Evolutionary conservation across 2,888 invertebrate species (phyloP).

Genomic region (Diogma glabrata): DNA sequence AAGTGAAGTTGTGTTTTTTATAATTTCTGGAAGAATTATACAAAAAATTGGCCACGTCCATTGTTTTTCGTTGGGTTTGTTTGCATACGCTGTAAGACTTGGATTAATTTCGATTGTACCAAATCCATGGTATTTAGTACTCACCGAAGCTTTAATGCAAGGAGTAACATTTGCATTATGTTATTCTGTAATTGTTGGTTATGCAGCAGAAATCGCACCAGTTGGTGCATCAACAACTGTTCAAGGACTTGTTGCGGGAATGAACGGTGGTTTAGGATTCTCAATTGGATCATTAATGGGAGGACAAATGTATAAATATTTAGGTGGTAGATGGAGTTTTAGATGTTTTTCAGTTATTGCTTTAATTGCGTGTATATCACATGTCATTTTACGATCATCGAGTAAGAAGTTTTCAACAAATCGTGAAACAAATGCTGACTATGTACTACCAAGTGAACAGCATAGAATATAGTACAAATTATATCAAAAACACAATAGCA

Average conservation of each 20-base stretch:
- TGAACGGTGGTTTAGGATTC: constrained; percentile 76
- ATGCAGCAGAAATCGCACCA: constrained; percentile 53
- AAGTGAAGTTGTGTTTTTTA: constrained; percentile 68
- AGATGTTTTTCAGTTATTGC: constrained; percentile 23
- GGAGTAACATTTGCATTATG: constrained; percentile 79
- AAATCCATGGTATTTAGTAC: constrained; percentile 72
- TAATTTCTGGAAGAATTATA: constrained; percentile 61
- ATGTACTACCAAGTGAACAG: constrained; percentile 16
- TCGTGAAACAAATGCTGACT: constrained; percentile 7
- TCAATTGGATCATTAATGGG: constrained; percentile 64
- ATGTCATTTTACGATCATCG: constrained; percentile 31
- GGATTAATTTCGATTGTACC: constrained; percentile 62
- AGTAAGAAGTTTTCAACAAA: constrained; percentile 25
- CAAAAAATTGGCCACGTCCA: constrained; percentile 65
- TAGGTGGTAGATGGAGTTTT: constrained; percentile 48
- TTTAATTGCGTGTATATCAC: constrained; percentile 31
- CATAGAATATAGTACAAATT: too few relatives aligned
- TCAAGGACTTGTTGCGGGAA: constrained; percentile 76
- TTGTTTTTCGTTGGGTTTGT: constrained; percentile 64
- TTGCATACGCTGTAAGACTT: constrained; percentile 63
- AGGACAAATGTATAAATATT: constrained; percentile 51
- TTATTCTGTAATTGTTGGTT: constrained; percentile 69
- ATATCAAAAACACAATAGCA: too few relatives aligned
- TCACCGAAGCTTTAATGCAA: constrained; percentile 68
- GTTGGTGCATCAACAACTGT: constrained; percentile 72